Evolutionary conservation across 2,113 vertebrate genomes (phyloP).

Genomic region (Bolborhynchus lineola): DNA sequence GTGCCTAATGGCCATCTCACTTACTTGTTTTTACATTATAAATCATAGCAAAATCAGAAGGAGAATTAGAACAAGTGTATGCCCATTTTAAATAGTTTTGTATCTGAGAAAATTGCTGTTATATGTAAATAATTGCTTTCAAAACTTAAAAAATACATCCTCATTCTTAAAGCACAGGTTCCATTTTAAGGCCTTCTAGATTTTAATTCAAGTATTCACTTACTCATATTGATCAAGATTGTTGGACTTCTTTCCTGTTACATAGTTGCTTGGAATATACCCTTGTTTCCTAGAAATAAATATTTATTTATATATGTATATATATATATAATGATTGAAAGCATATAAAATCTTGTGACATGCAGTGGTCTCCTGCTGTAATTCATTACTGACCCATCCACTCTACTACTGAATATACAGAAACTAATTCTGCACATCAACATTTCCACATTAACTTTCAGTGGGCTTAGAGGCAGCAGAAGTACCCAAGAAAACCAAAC

Average conservation of each 20-base stretch:
- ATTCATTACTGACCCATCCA: neutral
- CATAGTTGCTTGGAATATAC: conserved; percentile 94
- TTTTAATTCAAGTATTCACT: conserved; percentile 68
- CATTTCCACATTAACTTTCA: neutral
- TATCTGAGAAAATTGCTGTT: neutral
- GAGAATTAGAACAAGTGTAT: neutral
- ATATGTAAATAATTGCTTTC: neutral
- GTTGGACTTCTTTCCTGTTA: conserved; percentile 85
- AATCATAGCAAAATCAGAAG: neutral
- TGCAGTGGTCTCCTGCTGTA: neutral
- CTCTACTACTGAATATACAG: neutral
- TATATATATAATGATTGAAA: neutral
- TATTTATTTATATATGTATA: neutral
- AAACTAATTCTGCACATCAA: neutral
- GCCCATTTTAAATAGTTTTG: neutral
- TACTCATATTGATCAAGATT: conserved; percentile 89
- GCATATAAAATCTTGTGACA: neutral
- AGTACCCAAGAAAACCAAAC: neutral
- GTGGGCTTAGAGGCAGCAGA: neutral
- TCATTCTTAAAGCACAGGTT: neutral
- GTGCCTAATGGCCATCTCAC: neutral
- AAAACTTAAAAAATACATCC: neutral
- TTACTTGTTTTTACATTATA: neutral
- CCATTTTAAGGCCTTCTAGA: neutral
- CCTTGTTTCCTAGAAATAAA: conserved; percentile 81